Evolutionary conservation across 2,113 vertebrate species (phyloP).

Genomic region (Jacana jacana): DNA sequence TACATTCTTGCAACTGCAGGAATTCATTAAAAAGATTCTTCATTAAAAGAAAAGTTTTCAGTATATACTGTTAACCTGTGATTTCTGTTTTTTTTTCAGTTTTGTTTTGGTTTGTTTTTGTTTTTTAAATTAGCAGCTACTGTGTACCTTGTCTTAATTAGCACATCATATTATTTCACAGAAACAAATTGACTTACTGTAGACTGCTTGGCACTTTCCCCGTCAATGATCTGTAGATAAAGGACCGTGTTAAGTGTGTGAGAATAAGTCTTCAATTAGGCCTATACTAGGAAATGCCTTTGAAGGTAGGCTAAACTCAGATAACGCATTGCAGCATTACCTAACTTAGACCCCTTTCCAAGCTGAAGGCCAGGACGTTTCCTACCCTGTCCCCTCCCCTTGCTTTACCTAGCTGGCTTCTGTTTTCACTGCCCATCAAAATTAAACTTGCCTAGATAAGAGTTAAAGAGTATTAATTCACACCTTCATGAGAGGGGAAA

Average conservation of each 20-base stretch:
- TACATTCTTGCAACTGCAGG: slow-evolving; percentile 32
- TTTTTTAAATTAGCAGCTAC: neutral
- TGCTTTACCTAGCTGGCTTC: neutral
- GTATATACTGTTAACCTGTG: neutral
- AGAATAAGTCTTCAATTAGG: neutral
- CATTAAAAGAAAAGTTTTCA: neutral
- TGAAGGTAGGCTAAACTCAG: neutral
- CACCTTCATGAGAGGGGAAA: neutral
- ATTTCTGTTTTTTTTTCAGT: neutral
- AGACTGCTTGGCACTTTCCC: neutral
- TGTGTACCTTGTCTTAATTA: neutral
- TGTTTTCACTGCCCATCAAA: neutral
- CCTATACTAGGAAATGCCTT: neutral
- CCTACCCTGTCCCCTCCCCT: no score
- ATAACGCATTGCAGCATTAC: neutral
- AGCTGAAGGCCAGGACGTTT: neutral
- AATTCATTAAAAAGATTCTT: slow-evolving; percentile 40
- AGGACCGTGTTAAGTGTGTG: neutral
- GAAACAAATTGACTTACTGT: neutral
- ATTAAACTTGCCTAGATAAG: neutral
- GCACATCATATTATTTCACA: neutral
- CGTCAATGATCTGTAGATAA: neutral
- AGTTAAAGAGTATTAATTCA: neutral
- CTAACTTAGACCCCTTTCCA: neutral
- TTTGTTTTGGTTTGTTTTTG: neutral